phyloP scores from a whole-genome alignment of 2,888 invertebrate species.

The Saturnia pavonia region DNA sequence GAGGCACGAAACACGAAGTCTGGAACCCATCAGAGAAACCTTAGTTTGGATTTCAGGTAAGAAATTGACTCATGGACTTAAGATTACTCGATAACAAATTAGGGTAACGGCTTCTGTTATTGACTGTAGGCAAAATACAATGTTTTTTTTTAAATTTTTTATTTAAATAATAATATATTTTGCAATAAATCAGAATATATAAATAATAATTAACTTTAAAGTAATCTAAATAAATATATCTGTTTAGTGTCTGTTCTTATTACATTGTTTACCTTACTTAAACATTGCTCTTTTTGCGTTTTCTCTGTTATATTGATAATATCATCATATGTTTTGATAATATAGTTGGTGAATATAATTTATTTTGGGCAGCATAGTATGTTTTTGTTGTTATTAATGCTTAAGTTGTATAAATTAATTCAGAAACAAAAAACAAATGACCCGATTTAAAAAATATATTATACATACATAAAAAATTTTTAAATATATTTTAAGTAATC shows the following conservation, averaged over 20 bases:
- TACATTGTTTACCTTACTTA: background rate
- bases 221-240: background rate
- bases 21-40: conserved; percentile 90
- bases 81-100: conserved; percentile 26
- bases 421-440: too few relatives aligned
- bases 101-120: conserved; percentile 2
- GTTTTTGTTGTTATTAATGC: background rate
- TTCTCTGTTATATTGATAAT: background rate
- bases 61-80: conserved; percentile 29
- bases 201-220: background rate
- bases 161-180: background rate
- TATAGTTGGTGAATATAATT: background rate
- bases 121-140: background rate
- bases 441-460: too few relatives aligned
- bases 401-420: too few relatives aligned
- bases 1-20: conserved; percentile 63
- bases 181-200: background rate
- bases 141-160: background rate
- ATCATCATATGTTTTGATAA: background rate
- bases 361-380: background rate
- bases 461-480: too few relatives aligned
- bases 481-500: too few relatives aligned
- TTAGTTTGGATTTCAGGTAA: conserved; percentile 94
- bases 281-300: background rate
- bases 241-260: background rate